Evolutionary conservation across 2,797 vertebrate species (phyloP).

Genomic region (Thaleichthys pacificus): DNA sequence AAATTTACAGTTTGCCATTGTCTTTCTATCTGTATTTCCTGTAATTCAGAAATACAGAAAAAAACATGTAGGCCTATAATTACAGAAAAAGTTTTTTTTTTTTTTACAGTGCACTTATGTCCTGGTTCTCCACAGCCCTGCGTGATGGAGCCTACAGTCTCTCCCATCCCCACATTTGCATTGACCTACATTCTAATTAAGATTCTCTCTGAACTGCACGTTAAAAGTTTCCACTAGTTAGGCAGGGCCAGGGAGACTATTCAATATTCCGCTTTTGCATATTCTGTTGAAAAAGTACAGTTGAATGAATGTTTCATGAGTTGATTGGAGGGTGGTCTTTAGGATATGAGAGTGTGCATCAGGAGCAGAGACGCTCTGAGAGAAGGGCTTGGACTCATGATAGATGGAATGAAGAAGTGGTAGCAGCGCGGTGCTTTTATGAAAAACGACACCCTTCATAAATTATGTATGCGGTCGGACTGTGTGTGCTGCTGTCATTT

Average conservation of each 20-base stretch:
- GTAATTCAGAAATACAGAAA: too few species aligned
- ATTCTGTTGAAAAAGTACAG: conserved; percentile 33
- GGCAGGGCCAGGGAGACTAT: not conserved
- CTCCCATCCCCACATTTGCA: not conserved
- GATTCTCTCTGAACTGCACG: not conserved
- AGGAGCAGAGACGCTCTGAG: not conserved
- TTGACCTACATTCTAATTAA: conserved; percentile 2
- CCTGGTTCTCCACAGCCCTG: not conserved
- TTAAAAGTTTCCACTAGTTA: not conserved
- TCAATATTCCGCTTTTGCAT: not conserved
- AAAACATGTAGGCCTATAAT: too few species aligned
- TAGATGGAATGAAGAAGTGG: not conserved
- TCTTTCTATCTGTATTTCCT: too few species aligned
- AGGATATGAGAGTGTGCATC: not conserved
- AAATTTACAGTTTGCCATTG: too few species aligned
- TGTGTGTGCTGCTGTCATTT: too few species aligned
- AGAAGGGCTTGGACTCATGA: not conserved
- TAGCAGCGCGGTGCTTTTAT: not conserved
- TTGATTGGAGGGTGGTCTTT: conserved; percentile 13
- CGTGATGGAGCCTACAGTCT: not conserved
- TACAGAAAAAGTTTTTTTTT: too few species aligned
- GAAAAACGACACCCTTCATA: not conserved
- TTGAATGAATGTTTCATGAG: conserved; percentile 33
- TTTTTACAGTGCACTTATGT: not conserved
- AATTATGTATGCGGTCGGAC: not conserved